Base-by-base conservation (phyloP, 2,797 vertebrate genomes). In the Sebastes cheni region DNA sequence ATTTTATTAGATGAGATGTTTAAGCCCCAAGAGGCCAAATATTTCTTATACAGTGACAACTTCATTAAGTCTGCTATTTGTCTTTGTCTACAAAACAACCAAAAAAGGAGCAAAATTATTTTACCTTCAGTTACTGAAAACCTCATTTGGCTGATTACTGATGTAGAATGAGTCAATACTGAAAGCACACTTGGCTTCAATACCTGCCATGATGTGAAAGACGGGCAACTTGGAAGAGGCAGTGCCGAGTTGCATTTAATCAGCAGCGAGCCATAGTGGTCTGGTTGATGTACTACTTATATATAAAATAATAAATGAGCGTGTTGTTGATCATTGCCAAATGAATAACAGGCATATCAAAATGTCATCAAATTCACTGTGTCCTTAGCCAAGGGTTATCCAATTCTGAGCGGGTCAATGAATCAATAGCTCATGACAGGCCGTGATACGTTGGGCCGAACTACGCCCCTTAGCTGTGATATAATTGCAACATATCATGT, bases 111-210 rank as follows among this genome's bases (percentile, higher is more conserved):
- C 9, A 6, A 65, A 78, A 76, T 82, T 25, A 76, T 90, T 84
- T 80, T 88, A 77, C 52, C 73, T 82, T 80, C 78, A 75, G 71
- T 85, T 81, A 75, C 75, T 83, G 65, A 72, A 85, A 86, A 75
- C 71, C 77, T 83, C 66, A 87, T 88, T 86, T 89, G 73, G 66
- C 75, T 80, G 86, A 86, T 86, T 81, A 70, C 68, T 84, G 81
- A 75, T 75, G 78, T 71, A 83, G 80, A 91, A 85, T 80, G 72
- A 89, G 76, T 90, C 81, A 58, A 86, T 86, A 69, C 75, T 69
- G 75, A 86, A 79, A 84, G 75, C 61, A 18, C 46, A 75, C 75
- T 83, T 83, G 77, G 80, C 85, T 82, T 83, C 72, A 42, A 71
- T 86, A 85, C 83, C 76, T 79, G 78, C 55, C 81, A 73, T 25